phyloP scores from a whole-genome alignment of 2,888 invertebrate genomes.

The Apotomis betuletana region DNA sequence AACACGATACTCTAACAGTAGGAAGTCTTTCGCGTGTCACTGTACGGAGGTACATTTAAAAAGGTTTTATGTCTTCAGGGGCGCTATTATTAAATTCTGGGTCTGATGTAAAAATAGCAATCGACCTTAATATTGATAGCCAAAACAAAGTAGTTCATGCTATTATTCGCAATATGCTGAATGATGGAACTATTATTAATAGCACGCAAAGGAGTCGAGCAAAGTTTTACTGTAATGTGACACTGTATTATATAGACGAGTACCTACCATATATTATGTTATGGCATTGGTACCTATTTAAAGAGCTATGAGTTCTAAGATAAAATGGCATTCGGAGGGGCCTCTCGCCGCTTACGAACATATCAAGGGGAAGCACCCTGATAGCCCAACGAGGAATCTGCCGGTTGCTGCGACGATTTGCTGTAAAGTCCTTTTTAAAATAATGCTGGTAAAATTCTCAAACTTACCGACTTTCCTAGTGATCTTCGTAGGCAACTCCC shows the following conservation, averaged over 20 bases:
- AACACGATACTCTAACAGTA: slow-evolving; percentile 64
- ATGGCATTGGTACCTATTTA: too few species aligned
- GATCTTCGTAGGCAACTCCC: slow-evolving; percentile 86
- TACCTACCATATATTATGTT: neutral
- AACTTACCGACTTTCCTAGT: slow-evolving; percentile 83
- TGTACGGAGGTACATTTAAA: slow-evolving; percentile 53
- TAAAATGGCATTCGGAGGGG: slow-evolving; percentile 70
- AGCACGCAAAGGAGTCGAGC: slow-evolving; percentile 25
- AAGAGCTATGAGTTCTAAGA: too few species aligned
- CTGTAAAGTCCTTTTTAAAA: slow-evolving; percentile 74
- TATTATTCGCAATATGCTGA: slow-evolving; percentile 20
- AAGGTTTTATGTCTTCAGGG: slow-evolving; percentile 58
- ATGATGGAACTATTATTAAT: slow-evolving; percentile 12
- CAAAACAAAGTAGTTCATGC: slow-evolving; percentile 25
- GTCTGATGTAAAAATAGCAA: slow-evolving; percentile 27
- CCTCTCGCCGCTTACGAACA: slow-evolving; percentile 82
- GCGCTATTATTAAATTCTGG: slow-evolving; percentile 42
- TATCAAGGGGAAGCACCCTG: slow-evolving; percentile 76
- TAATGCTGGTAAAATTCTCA: slow-evolving; percentile 56
- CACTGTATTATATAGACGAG: neutral
- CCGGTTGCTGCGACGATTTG: slow-evolving; percentile 86
- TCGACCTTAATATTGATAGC: slow-evolving; percentile 27
- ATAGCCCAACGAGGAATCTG: slow-evolving; percentile 86
- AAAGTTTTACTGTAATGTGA: slow-evolving; percentile 14
- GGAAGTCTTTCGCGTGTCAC: slow-evolving; percentile 66